Percentiles rank a stretch among this genome's conserved stretches.
Evolutionary conservation across 2,888 invertebrate genomes (phyloP).

Genomic region (Stictocephala bisonia): DNA sequence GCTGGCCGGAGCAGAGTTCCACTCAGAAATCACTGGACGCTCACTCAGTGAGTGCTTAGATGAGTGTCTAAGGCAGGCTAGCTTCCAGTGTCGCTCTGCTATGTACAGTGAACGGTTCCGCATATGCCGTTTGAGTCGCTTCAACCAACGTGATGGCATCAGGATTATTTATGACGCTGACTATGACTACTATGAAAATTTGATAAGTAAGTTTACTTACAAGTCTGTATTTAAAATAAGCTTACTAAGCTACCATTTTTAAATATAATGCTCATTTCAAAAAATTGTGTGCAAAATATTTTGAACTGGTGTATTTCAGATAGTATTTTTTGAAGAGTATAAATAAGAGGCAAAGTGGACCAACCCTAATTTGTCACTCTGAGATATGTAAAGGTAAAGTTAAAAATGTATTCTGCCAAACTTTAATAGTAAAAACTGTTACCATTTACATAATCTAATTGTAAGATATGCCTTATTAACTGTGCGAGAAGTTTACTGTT

Average conservation of each 20-base stretch:
- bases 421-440: no score
- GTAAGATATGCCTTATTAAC: no score
- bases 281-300: background rate
- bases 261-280: background rate
- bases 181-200: slow-evolving; percentile 93
- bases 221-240: no score
- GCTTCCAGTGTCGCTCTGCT: slow-evolving; percentile 89
- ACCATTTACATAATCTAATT: no score
- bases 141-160: slow-evolving; percentile 89
- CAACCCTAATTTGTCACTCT: no score
- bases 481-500: no score
- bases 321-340: no score
- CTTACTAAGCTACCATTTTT: no score
- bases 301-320: background rate
- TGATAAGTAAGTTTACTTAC: slow-evolving; percentile 79
- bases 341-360: no score
- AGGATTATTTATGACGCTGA: slow-evolving; percentile 90
- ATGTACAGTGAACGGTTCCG: slow-evolving; percentile 89
- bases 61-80: slow-evolving; percentile 88
- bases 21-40: slow-evolving; percentile 88
- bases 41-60: slow-evolving; percentile 91
- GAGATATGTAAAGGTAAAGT: no score
- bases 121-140: slow-evolving; percentile 85
- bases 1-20: slow-evolving; percentile 83
- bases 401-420: no score